Conservation (phyloP, 2,888 invertebrate genomes). For the Drosophila heteroneura region DNA sequence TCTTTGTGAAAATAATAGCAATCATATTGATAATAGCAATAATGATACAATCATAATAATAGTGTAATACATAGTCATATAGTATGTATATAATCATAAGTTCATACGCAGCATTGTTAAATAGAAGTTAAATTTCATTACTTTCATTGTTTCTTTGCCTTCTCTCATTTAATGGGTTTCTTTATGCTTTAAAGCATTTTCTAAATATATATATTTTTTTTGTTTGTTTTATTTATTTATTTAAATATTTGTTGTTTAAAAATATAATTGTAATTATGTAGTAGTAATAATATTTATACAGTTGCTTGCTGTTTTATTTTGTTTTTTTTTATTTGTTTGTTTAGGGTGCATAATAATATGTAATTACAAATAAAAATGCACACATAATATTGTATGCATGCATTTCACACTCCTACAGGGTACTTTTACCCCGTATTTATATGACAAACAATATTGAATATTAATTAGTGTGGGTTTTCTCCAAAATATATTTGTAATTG, state of each 20-base stretch:
- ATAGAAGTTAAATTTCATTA: slow-evolving; percentile 61
- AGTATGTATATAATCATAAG: slow-evolving; percentile 83
- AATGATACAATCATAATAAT: slow-evolving; percentile 48
- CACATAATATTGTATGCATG: slow-evolving; percentile 12
- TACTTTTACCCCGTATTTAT: slow-evolving; percentile 18
- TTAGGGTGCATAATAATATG: slow-evolving; percentile 6
- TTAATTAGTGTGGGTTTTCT: slow-evolving; percentile 15
- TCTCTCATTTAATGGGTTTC: slow-evolving; percentile 3
- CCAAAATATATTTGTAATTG: slow-evolving; percentile 21
- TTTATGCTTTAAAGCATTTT: slow-evolving; percentile 4
- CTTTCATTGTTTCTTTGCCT: slow-evolving; percentile 21
- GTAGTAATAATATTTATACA: slow-evolving; percentile 61
- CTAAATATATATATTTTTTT: neutral
- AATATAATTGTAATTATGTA: slow-evolving; percentile 53
- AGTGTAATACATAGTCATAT: slow-evolving; percentile 60
- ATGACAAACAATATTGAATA: slow-evolving; percentile 11
- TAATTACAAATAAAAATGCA: slow-evolving; percentile 21
- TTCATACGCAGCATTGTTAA: slow-evolving; percentile 83
- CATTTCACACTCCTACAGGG: slow-evolving; percentile 13
- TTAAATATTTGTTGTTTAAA: slow-evolving; percentile 29
- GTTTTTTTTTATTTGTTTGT: slow-evolving; percentile 17
- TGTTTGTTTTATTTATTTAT: neutral
- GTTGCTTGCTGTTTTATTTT: slow-evolving; percentile 47
- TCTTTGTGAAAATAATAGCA: slow-evolving; percentile 19
- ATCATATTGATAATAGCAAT: slow-evolving; percentile 36